These are phyloP conservation scores for Heliothis subflexa DNA, from an alignment of 1,140 invertebrate genomes.

Conservation along the genomic window DNA sequence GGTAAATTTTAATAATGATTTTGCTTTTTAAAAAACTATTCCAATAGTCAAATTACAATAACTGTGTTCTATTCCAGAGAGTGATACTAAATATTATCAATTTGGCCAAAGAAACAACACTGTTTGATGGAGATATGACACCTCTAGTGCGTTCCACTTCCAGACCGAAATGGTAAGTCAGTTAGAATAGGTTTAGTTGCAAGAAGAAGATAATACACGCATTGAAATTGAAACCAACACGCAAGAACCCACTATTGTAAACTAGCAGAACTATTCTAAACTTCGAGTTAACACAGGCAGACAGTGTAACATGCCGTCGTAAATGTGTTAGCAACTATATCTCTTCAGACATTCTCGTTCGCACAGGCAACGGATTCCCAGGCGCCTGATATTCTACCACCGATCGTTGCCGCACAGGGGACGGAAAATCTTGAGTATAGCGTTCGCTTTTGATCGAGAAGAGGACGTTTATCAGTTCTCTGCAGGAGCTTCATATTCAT, in stretches of 20 bases:
- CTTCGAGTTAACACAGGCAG: neutral
- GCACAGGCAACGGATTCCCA: slow-evolving; percentile 93
- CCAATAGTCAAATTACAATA: neutral
- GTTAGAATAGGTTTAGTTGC: slow-evolving; percentile 42
- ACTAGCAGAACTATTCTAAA: neutral
- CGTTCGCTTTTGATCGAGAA: slow-evolving; percentile 97
- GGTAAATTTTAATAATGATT: slow-evolving; percentile 79
- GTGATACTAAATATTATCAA: slow-evolving; percentile 99
- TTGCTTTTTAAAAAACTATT: no score
- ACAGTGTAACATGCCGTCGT: neutral
- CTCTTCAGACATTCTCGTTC: neutral
- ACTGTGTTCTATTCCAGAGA: slow-evolving; percentile 88
- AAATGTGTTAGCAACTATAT: neutral
- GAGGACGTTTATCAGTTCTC: slow-evolving; percentile 98
- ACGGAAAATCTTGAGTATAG: slow-evolving; percentile 97
- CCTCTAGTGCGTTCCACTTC: slow-evolving; percentile 97
- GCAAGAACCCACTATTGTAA: neutral
- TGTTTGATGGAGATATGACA: slow-evolving; percentile 96
- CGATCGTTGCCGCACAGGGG: slow-evolving; percentile 95
- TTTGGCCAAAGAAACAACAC: slow-evolving; percentile 95
- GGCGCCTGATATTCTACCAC: slow-evolving; percentile 97
- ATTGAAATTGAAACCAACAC: neutral
- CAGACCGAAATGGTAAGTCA: slow-evolving; percentile 94
- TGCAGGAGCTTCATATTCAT: slow-evolving; percentile 97
- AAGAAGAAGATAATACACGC: neutral